phyloP scores from a whole-genome alignment of 1,140 invertebrate genomes.

The Manduca sexta region DNA sequence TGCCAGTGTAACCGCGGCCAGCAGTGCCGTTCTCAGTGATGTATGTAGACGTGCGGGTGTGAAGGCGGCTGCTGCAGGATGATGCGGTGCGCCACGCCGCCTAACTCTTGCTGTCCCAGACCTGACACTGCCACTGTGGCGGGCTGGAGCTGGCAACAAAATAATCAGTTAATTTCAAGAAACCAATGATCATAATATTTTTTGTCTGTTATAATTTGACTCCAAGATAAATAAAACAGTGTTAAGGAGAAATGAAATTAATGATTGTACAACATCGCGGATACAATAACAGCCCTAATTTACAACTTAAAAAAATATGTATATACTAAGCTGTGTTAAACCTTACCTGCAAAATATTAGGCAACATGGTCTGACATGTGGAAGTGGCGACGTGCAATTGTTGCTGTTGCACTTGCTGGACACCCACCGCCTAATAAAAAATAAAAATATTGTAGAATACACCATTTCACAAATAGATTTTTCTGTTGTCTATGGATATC shows the following conservation, averaged over 20 bases:
- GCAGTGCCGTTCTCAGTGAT: constrained; percentile 40
- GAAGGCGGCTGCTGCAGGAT: constrained; percentile 53
- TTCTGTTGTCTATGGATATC: no score
- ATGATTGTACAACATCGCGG: no score
- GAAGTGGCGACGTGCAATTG: constrained; percentile 65
- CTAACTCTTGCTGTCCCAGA: constrained; percentile 42
- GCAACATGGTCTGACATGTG: constrained; percentile 63
- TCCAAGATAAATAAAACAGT: no score
- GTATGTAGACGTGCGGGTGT: constrained; percentile 49
- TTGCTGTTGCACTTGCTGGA: constrained; percentile 68
- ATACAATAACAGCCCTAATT: no score
- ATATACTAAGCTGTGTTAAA: no score
- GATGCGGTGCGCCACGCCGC: constrained; percentile 56
- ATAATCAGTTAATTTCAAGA: neutral
- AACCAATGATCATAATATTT: no score
- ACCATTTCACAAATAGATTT: no score
- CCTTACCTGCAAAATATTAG: constrained; percentile 65
- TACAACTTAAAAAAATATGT: no score
- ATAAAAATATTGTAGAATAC: neutral
- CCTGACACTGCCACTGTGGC: constrained; percentile 51
- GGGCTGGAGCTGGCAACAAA: constrained; percentile 44
- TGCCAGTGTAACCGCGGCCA: neutral
- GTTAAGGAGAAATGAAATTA: no score
- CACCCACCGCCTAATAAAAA: constrained; percentile 53
- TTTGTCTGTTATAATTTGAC: no score